These are phyloP conservation scores for Urocynchramus pylzowi DNA, from an alignment of 2,113 vertebrate species.

Conservation along the genomic window DNA sequence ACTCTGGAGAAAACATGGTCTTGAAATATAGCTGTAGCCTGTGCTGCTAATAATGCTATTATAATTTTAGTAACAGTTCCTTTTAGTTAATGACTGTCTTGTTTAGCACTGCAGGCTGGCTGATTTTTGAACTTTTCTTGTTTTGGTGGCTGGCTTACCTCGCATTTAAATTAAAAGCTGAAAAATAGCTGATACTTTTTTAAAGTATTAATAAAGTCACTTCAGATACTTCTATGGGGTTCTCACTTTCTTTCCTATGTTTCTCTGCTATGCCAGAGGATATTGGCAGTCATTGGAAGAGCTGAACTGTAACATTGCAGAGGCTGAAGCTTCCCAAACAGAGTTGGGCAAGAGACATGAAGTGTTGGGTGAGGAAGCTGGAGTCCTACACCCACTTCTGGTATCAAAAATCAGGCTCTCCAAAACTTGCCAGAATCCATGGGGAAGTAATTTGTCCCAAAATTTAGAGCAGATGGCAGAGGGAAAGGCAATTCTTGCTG, in stretches of 20 bases:
- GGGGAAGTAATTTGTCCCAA: background rate
- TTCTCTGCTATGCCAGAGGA: background rate
- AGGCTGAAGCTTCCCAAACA: background rate
- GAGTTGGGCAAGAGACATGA: background rate
- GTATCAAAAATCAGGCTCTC: background rate
- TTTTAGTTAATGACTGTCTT: background rate
- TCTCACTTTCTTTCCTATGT: background rate
- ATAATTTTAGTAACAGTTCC: background rate
- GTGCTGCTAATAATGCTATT: background rate
- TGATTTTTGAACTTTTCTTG: background rate
- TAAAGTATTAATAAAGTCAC: background rate
- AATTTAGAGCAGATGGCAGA: background rate
- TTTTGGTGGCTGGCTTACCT: background rate
- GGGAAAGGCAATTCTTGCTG: background rate
- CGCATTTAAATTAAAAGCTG: background rate
- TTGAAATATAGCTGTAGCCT: background rate
- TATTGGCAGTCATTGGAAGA: background rate
- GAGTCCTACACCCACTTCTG: background rate
- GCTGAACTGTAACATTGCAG: background rate
- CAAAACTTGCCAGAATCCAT: background rate
- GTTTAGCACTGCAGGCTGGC: background rate
- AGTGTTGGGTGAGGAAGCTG: background rate
- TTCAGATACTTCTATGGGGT: fast-evolving
- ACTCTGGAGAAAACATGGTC: background rate
- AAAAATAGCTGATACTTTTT: background rate